These are phyloP conservation scores for Drosophila pseudotakahashii DNA, from an alignment of 2,888 invertebrate genomes.

Conservation along the genomic window DNA sequence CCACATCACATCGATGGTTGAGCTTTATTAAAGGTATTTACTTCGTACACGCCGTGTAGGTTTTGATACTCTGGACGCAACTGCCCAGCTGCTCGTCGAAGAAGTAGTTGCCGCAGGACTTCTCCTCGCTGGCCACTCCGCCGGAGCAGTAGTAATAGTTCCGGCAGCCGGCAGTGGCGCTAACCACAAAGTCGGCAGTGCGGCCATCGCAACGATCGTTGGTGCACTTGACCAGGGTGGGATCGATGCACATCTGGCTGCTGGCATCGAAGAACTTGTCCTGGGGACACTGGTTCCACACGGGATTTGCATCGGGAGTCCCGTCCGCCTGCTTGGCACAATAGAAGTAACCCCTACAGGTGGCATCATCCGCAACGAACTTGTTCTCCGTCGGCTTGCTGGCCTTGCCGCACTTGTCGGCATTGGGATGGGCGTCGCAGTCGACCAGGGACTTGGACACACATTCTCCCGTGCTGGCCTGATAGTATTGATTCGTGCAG, in stretches of 20 bases:
- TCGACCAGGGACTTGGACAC: conserved; percentile 40
- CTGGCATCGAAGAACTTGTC: conserved; percentile 69
- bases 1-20: not conserved
- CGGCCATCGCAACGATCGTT: conserved; percentile 81
- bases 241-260: conserved; percentile 53
- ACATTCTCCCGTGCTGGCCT: conserved; percentile 53
- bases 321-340: conserved; percentile 50
- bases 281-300: conserved; percentile 64
- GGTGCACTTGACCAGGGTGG: conserved; percentile 57
- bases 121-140: conserved; percentile 54
- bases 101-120: conserved; percentile 71
- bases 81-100: conserved; percentile 67
- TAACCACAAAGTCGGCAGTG: conserved; percentile 61
- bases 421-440: conserved; percentile 56
- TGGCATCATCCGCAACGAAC: conserved; percentile 54
- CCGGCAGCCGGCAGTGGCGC: conserved; percentile 69
- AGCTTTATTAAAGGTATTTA: conserved; percentile 1
- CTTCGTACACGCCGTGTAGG: conserved; percentile 53
- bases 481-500: conserved; percentile 55
- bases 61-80: conserved; percentile 57
- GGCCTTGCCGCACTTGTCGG: conserved; percentile 56
- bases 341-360: conserved; percentile 76
- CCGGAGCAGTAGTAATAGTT: conserved; percentile 69
- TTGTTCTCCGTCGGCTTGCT: conserved; percentile 46
- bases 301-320: conserved; percentile 59